phyloP scores from a whole-genome alignment of 23 tunicate genomes.

The Halocynthia roretzi region DNA sequence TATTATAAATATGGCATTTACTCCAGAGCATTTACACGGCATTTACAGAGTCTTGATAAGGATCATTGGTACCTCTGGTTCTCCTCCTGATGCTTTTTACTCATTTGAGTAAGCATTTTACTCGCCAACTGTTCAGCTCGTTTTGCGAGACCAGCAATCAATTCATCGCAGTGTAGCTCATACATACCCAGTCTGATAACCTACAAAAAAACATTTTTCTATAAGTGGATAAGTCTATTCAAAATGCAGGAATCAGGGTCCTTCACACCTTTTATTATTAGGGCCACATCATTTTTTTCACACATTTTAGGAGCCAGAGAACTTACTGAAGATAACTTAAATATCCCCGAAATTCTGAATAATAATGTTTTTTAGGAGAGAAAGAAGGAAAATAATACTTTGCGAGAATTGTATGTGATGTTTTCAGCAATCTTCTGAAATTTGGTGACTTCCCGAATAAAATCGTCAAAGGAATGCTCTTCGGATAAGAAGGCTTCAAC shows the following conservation, averaged over 20 bases:
- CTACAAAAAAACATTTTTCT: slow-evolving; percentile 20
- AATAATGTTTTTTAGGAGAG: slow-evolving; percentile 8
- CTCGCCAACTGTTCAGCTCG: slow-evolving; percentile 80
- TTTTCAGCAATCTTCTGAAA: slow-evolving; percentile 83
- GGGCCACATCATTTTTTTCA: too few relatives aligned
- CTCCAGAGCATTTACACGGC: too few relatives aligned
- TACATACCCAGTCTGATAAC: slow-evolving; percentile 90
- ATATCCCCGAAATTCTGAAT: not conserved
- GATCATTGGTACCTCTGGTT: slow-evolving; percentile 83
- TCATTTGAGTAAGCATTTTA: slow-evolving; percentile 81
- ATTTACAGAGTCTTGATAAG: too few relatives aligned
- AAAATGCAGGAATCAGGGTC: slow-evolving; percentile 1
- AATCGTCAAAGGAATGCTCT: slow-evolving; percentile 70
- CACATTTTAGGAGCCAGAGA: too few relatives aligned
- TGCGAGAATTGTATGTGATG: slow-evolving; percentile 69
- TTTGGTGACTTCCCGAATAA: slow-evolving; percentile 67
- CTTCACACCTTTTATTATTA: too few relatives aligned
- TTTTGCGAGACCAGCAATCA: slow-evolving; percentile 70
- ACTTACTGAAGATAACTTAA: too few relatives aligned
- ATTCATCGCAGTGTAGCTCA: slow-evolving; percentile 89
- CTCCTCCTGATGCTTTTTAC: slow-evolving; percentile 82
- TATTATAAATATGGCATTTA: too few relatives aligned
- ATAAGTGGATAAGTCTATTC: not conserved
- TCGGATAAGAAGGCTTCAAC: slow-evolving; percentile 73
- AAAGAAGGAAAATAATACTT: slow-evolving; percentile 19